Base-by-base conservation (phyloP, 2,888 invertebrate genomes). In the Tenthredo distinguenda region DNA sequence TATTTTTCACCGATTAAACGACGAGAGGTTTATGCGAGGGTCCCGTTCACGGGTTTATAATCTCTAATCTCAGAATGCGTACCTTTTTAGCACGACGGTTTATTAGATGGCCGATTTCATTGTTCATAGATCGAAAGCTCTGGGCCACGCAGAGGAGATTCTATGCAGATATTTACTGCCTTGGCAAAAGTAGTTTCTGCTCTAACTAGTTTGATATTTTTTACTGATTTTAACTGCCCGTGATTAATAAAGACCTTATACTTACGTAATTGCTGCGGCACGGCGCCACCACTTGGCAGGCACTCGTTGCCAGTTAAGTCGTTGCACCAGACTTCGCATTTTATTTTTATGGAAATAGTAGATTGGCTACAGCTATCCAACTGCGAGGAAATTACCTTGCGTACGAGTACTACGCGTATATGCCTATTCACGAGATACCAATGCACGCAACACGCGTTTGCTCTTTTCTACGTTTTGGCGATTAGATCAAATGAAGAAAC, bases 1-100 rank as follows among this genome's bases (percentile, higher is more conserved):
- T 86, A 85, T 84, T 85, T 74, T 55, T 79, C 50, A 85, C 72
- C 85, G 85, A 86, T 85, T 86, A 85, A 2, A 12, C 2, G 72
- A 21, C 43, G 43, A 43, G 18, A 10, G 40, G 21, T 72, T 72
- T 72, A 40, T 18, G 40, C 21, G 72, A 72, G 72, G 37, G 40
- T n/a, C 10, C 72, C 72, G 43, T 40, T 18, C 72, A 26, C 2
- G n/a, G 10, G 6, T 40, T 72, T 72, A 34, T 34, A 68, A 68
- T 72, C 21, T 72, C 37, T 72, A 21, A 72, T 43, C 68, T 34
- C 4, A 62, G 12, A 62, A 62, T 62, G 26, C 26, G 26, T 1
- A 6, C 26, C 12, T 62, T 62, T 62, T 31, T 26, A 26, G 26
- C 3, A 21, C 4, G 12, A 62, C 62, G 62, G 26, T 21, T 26